Evolutionary conservation across 2,888 invertebrate genomes (phyloP).

Genomic region (Diaphora mendica): DNA sequence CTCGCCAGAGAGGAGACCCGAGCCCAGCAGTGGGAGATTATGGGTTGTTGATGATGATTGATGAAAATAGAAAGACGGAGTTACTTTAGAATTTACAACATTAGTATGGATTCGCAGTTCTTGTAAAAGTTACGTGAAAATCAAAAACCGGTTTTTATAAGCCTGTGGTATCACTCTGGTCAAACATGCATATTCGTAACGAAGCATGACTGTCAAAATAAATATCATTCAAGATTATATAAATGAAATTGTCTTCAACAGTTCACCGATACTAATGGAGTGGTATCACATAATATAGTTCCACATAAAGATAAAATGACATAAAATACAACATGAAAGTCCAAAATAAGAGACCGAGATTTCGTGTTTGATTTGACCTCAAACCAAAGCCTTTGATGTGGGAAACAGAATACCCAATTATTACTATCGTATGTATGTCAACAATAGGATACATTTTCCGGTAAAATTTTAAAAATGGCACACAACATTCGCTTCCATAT

Average conservation of each 20-base stretch:
- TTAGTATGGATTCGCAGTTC: too few species aligned
- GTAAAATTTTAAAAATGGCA: background rate
- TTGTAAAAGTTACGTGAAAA: too few species aligned
- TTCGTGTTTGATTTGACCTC: background rate
- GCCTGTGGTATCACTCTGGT: too few species aligned
- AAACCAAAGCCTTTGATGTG: conserved; percentile 7
- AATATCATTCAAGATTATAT: too few species aligned
- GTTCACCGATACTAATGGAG: background rate
- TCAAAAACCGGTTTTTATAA: too few species aligned
- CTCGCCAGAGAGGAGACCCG: too few species aligned
- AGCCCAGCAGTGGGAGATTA: too few species aligned
- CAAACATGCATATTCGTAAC: too few species aligned
- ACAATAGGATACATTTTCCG: background rate
- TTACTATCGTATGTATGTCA: conserved; percentile 3
- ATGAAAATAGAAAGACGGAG: too few species aligned
- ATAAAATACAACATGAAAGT: background rate
- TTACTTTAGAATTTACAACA: too few species aligned
- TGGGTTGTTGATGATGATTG: too few species aligned
- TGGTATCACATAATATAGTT: background rate
- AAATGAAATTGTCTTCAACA: background rate
- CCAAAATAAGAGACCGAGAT: background rate
- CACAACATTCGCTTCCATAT: background rate
- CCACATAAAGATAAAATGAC: background rate
- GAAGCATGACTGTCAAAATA: too few species aligned
- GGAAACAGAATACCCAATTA: conserved; percentile 6